Evolutionary conservation across 2,888 invertebrate species (phyloP), one percentile per base, ranked within the genome.

Genomic region (Diarsia dahlii): DNA sequence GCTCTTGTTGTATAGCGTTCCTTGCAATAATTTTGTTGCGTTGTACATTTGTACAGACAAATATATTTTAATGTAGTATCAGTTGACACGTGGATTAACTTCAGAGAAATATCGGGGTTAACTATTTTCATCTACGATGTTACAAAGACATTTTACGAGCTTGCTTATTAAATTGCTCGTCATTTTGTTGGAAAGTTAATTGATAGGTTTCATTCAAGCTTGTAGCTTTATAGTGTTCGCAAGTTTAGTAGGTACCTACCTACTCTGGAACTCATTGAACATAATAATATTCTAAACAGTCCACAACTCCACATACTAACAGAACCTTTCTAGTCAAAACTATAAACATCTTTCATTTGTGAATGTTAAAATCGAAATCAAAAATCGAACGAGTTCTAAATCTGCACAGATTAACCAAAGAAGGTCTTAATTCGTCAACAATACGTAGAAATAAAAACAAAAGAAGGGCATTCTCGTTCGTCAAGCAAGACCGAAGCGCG

Each of bases 381-480:
- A 74, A 74, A 74, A 75, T 81, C 78, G 78, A 84, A 87, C 63
- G 23, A 48, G 15, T 69, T 76, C 23, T 15, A 83, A 72, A 74
- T 73, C 20, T 39, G 46, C 28, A 67, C 62, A 79, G 73, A 79
- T 79, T 69, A 80, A 54, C 64, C 58, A 64, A 84, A 86, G 81
- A 89, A 88, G 83, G 84, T 80, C 84, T 85, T 87, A 86, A 87
- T 84, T 89, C 85, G 82, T 83, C 85, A 84, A 86, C 87, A 87
- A 88, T 81, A 85, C 76, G 48, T 84, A 85, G 80, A 87, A 84
- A 87, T 78, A 84, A 83, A 79, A 83, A 82, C 28, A 82, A 76
- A 86, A 91, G 80, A 88, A 85, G 86, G 87, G 76, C 86, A 90
- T 88, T 89, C 89, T 90, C 91, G 88, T 92, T 89, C 88, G 85